phyloP scores from a whole-genome alignment of 2,888 invertebrate genomes.

The Diogma glabrata region DNA sequence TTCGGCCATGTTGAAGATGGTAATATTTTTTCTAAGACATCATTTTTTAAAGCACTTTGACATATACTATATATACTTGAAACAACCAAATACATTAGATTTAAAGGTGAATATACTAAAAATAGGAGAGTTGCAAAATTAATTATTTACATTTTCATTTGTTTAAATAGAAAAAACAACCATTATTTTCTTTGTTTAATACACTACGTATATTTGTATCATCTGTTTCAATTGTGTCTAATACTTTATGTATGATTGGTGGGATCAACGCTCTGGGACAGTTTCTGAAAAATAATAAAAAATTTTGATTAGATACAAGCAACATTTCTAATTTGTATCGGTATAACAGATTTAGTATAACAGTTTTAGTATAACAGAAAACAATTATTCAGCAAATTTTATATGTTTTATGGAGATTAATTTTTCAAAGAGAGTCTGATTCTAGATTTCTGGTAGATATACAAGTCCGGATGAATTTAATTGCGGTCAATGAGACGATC shows the following conservation, averaged over 20 bases:
- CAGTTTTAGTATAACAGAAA: no score
- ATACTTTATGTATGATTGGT: constrained; percentile 52
- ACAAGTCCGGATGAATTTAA: no score
- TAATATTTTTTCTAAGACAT: constrained; percentile 49
- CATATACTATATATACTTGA: constrained; percentile 61
- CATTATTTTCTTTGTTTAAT: constrained; percentile 47
- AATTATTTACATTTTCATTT: neutral
- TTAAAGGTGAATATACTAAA: constrained; percentile 59
- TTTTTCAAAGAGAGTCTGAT: no score
- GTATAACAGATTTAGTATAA: no score
- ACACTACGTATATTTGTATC: constrained; percentile 53
- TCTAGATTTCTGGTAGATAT: no score
- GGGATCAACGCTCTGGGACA: constrained; percentile 57
- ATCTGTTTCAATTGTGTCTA: constrained; percentile 52
- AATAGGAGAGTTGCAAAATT: constrained; percentile 19
- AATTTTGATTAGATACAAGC: no score
- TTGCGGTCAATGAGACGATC: no score
- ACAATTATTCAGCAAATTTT: no score
- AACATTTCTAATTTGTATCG: no score
- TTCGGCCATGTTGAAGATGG: constrained; percentile 41
- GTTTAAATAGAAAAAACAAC: constrained; percentile 29
- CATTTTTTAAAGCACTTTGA: constrained; percentile 51
- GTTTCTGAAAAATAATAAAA: constrained; percentile 42
- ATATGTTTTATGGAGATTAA: no score
- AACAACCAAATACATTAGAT: constrained; percentile 63